These are phyloP conservation scores for Drosophila arawakana DNA, from an alignment of 1,140 invertebrate species.

Conservation along the genomic window DNA sequence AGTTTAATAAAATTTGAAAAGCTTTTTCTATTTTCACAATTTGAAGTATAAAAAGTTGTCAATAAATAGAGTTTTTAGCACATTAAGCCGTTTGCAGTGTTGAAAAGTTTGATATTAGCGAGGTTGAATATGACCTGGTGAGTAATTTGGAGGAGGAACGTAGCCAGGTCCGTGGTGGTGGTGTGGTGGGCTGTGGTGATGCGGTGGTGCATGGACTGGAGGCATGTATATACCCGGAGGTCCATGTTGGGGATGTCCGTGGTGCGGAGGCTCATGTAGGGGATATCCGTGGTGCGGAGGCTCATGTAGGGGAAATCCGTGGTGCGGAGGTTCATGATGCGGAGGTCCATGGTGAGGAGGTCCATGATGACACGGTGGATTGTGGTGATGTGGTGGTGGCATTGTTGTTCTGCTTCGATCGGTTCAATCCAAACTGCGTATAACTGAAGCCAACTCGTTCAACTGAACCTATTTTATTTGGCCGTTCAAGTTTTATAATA, in stretches of 20 bases:
- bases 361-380: conserved; percentile 10
- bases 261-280: conserved; percentile 19
- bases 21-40: not conserved
- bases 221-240: conserved; percentile 4
- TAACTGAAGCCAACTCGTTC: not conserved
- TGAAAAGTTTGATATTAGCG: conserved; percentile 19
- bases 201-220: conserved; percentile 25
- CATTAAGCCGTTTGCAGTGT: not conserved
- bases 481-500: conserved; percentile 38
- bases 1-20: not conserved
- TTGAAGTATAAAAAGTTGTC: not conserved
- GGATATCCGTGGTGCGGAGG: conserved; percentile 15
- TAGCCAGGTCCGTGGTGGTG: conserved; percentile 19
- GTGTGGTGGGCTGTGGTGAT: conserved; percentile 9
- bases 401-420: conserved; percentile 7
- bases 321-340: conserved; percentile 18
- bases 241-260: conserved; percentile 22
- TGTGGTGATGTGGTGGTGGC: conserved; percentile 34
- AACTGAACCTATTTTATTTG: conserved; percentile 17
- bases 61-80: conserved; percentile 15
- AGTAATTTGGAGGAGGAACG: not conserved
- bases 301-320: conserved; percentile 18
- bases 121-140: conserved; percentile 28
- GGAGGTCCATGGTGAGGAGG: conserved; percentile 20
- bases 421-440: conserved; percentile 2